A percentile compares a stretch with the other conserved stretches of the same genome.
These are phyloP conservation scores for Cistogaster globosa DNA, from an alignment of 2,888 invertebrate species.

Conservation along the genomic window DNA sequence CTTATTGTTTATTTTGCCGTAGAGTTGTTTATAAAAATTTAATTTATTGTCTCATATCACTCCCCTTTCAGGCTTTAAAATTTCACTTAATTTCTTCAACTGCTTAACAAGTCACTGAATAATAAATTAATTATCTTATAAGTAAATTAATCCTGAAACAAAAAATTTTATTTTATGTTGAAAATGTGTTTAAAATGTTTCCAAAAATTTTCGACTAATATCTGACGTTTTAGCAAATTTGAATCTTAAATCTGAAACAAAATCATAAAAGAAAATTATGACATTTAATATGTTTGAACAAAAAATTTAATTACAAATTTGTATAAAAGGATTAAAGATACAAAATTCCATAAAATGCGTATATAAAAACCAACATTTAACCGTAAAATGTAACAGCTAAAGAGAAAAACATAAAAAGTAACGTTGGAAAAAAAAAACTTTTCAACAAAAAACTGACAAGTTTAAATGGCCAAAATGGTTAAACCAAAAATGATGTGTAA, in stretches of 20 bases:
- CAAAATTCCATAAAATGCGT: conserved; percentile 1
- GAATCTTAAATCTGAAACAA: conserved; percentile 11
- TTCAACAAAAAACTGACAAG: conserved; percentile 51
- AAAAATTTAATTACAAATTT: conserved; percentile 60
- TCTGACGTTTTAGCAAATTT: conserved; percentile 1
- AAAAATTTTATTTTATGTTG: no score
- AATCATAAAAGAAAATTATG: conserved; percentile 47
- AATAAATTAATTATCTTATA: not conserved
- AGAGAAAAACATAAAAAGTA: conserved; percentile 46
- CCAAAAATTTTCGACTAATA: not conserved
- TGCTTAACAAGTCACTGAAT: no score
- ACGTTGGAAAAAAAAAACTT: conserved; percentile 28
- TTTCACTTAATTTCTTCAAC: no score
- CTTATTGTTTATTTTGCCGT: no score
- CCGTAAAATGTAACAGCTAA: conserved; percentile 45
- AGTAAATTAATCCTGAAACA: no score
- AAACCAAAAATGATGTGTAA: conserved; percentile 63
- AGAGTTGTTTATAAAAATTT: no score
- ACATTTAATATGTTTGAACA: conserved; percentile 50
- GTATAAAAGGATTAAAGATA: conserved; percentile 35
- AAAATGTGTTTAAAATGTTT: not conserved
- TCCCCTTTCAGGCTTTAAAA: no score
- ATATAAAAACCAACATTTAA: not conserved
- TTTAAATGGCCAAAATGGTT: conserved; percentile 59
- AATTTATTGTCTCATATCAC: no score